phyloP scores from a whole-genome alignment of 2,113 vertebrate genomes.

The Cyphomyrus discorhynchus region DNA sequence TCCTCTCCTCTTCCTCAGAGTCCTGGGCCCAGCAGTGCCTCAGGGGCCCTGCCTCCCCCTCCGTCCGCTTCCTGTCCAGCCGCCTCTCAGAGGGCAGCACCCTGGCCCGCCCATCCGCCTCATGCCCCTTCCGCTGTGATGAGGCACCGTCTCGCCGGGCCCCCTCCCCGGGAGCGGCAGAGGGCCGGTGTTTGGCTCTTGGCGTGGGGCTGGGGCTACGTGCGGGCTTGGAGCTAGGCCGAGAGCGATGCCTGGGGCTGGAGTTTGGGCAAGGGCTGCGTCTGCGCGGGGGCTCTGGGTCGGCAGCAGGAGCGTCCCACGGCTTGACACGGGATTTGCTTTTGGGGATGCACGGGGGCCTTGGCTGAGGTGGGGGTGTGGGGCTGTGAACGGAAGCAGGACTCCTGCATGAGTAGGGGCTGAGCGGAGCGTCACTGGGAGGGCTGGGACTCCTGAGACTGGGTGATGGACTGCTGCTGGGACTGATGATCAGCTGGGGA shows the following conservation, averaged over 20 bases:
- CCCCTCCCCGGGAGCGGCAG: not conserved
- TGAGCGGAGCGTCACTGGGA: conserved; percentile 15
- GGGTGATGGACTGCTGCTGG: conserved; percentile 52
- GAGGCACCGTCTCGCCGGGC: not conserved
- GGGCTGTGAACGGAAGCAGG: not conserved
- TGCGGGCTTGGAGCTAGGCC: conserved; percentile 39
- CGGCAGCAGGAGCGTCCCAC: not conserved
- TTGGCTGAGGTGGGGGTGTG: not conserved
- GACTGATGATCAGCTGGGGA: conserved; percentile 63
- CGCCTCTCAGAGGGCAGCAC: not conserved
- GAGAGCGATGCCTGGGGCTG: conserved; percentile 24
- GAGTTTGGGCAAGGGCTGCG: not conserved
- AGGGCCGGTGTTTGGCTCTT: not conserved
- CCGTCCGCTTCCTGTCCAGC: not conserved
- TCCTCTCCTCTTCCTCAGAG: not conserved
- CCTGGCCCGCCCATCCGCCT: not conserved
- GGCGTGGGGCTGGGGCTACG: conserved; percentile 30
- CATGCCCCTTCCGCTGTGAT: not conserved
- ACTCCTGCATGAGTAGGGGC: not conserved
- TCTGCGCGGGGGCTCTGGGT: not conserved
- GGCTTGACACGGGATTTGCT: not conserved
- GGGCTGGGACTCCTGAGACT: conserved; percentile 39
- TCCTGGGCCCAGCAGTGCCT: not conserved
- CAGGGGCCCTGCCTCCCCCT: not conserved
- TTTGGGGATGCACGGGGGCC: not conserved